Evolutionary conservation across 2,797 vertebrate genomes (phyloP).

Genomic region (Sylvia borin): DNA sequence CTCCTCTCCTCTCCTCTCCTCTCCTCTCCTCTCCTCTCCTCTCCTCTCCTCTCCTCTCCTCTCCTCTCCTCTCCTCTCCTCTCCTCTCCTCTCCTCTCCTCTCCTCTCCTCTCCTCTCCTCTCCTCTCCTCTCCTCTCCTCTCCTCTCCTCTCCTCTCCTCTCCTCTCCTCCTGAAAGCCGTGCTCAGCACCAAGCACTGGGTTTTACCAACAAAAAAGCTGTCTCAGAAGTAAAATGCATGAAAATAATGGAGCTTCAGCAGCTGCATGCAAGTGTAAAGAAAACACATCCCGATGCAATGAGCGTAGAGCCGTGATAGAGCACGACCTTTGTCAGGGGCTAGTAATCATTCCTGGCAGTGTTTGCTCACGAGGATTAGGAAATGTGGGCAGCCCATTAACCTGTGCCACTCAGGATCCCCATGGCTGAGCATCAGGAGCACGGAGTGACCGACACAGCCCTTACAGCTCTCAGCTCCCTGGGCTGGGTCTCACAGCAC

Average conservation of each 20-base stretch:
- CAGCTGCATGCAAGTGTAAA: neutral
- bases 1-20: neutral
- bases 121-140: neutral
- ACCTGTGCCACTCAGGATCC: neutral
- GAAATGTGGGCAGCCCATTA: neutral
- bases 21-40: neutral
- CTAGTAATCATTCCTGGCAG: neutral
- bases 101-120: neutral
- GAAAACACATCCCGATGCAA: neutral
- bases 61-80: neutral
- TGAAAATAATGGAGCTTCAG: neutral
- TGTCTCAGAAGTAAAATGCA: neutral
- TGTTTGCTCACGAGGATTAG: neutral
- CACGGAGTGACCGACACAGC: accelerated
- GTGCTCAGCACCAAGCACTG: neutral
- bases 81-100: too few species aligned
- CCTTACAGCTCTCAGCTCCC: accelerated
- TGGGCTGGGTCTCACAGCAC: accelerated
- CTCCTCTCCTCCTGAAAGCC: neutral
- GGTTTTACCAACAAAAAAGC: neutral
- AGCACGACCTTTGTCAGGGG: neutral
- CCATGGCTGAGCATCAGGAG: neutral
- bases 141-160: neutral
- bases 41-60: too few species aligned
- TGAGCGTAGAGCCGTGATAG: neutral